Conservation (phyloP, 2,113 vertebrate species). For the Hippocampus guttulatus region DNA sequence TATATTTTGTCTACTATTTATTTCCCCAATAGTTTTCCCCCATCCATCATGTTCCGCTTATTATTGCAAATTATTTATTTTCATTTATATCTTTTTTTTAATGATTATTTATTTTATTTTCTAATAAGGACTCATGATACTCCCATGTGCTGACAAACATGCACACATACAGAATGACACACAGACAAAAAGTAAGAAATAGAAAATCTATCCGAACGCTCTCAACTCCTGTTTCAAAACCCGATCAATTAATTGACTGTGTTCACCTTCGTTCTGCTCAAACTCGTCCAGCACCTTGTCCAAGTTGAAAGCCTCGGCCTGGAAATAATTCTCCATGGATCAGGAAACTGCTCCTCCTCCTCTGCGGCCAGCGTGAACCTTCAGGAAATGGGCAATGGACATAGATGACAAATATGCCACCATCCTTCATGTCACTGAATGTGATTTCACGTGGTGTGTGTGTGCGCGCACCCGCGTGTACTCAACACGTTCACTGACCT, state of each 20-base stretch:
- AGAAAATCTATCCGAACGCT: not conserved
- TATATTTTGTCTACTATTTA: too few species aligned
- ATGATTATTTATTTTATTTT: too few species aligned
- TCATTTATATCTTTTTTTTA: too few species aligned
- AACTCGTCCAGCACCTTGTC: conserved; percentile 99
- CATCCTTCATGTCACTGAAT: not conserved
- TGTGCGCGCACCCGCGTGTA: not conserved
- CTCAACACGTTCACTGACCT: conserved; percentile 52
- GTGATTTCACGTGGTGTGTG: not conserved
- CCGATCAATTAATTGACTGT: not conserved
- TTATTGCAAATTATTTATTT: too few species aligned
- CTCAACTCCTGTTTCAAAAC: not conserved
- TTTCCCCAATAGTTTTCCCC: too few species aligned
- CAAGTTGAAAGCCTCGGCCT: conserved; percentile 98
- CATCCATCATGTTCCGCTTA: too few species aligned
- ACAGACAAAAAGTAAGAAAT: too few species aligned
- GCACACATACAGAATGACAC: not conserved
- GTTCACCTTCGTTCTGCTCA: conserved; percentile 97
- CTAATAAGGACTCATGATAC: too few species aligned
- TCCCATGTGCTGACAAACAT: not conserved
- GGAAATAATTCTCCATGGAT: conserved; percentile 99
- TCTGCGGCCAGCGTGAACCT: conserved; percentile 77
- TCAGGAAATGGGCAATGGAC: conserved; percentile 8
- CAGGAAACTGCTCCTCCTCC: conserved; percentile 79
- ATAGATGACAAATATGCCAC: not conserved